Conservation (phyloP, 1,140 invertebrate species). For the Drosophila willistoni region DNA sequence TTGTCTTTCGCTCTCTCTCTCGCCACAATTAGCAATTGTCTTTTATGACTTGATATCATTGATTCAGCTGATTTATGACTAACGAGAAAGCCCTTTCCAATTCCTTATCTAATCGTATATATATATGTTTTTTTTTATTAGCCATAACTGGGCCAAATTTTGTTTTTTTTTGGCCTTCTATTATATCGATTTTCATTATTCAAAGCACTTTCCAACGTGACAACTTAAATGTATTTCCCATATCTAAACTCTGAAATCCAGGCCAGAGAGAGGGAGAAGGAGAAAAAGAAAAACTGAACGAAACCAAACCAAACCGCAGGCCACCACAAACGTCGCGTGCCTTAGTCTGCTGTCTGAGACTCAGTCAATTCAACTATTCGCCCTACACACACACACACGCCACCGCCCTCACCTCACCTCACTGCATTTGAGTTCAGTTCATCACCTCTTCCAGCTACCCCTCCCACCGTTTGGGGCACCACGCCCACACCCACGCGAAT, state of each 20-base stretch:
- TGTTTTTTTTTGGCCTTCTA: conserved; percentile 34
- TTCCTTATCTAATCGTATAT: conserved; percentile 9
- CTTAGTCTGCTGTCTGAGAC: conserved; percentile 9
- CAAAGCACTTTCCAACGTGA: conserved; percentile 53
- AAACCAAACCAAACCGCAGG: conserved; percentile 23
- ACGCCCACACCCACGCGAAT: conserved; percentile 53
- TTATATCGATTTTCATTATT: conserved; percentile 61
- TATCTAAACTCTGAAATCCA: conserved; percentile 33
- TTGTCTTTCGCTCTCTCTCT: not conserved
- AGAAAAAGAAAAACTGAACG: not conserved
- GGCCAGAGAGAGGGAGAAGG: conserved; percentile 31
- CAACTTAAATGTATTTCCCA: conserved; percentile 44
- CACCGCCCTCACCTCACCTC: conserved; percentile 3
- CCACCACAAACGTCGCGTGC: conserved; percentile 57
- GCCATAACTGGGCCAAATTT: conserved; percentile 42
- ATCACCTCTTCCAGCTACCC: not conserved
- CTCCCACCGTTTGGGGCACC: conserved; percentile 32
- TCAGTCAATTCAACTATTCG: conserved; percentile 6
- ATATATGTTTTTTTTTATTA: not conserved
- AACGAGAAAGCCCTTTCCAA: conserved; percentile 34
- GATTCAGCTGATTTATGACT: conserved; percentile 57
- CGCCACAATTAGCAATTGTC: not conserved
- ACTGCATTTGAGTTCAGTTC: conserved; percentile 1
- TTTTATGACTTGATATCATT: conserved; percentile 12
- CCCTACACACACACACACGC: not conserved